A percentile compares a stretch with the other conserved stretches of the same genome.
Conservation (phyloP, 2,888 invertebrate genomes). For the Dione vanillae region DNA sequence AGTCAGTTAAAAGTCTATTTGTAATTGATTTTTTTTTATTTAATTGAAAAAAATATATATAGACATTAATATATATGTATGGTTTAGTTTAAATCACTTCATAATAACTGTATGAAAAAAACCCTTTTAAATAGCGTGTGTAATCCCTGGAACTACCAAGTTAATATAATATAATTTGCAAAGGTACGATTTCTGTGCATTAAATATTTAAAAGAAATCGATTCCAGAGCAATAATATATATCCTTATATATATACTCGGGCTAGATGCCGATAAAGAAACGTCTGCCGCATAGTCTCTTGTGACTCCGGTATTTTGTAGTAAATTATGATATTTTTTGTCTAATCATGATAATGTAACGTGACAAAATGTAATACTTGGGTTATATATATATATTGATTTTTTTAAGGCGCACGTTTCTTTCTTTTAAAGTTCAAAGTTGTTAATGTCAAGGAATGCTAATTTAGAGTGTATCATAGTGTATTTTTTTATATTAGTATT, state of each 20-base stretch:
- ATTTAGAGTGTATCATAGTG: neutral
- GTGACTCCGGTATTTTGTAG: neutral
- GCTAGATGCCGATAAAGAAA: constrained; percentile 18
- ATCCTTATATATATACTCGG: too few relatives aligned
- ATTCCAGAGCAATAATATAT: constrained; percentile 17
- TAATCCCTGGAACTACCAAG: constrained; percentile 6
- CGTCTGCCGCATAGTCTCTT: neutral
- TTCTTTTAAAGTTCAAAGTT: constrained; percentile 3
- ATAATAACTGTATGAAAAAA: neutral
- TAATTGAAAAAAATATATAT: neutral
- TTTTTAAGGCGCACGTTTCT: neutral
- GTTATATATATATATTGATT: neutral
- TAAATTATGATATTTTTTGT: neutral
- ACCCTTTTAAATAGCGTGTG: neutral
- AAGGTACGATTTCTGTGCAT: constrained; percentile 29
- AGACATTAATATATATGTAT: neutral
- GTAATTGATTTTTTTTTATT: neutral
- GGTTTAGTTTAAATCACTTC: neutral
- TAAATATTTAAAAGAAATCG: constrained; percentile 29
- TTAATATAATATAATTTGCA: constrained; percentile 27
- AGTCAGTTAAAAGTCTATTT: too few relatives aligned
- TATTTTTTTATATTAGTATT: neutral
- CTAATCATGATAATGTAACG: constrained; percentile 3
- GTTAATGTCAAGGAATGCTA: neutral
- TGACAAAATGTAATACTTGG: constrained; percentile 15